Base-by-base conservation (phyloP, 2,113 vertebrate genomes). In the Panurus biarmicus region DNA sequence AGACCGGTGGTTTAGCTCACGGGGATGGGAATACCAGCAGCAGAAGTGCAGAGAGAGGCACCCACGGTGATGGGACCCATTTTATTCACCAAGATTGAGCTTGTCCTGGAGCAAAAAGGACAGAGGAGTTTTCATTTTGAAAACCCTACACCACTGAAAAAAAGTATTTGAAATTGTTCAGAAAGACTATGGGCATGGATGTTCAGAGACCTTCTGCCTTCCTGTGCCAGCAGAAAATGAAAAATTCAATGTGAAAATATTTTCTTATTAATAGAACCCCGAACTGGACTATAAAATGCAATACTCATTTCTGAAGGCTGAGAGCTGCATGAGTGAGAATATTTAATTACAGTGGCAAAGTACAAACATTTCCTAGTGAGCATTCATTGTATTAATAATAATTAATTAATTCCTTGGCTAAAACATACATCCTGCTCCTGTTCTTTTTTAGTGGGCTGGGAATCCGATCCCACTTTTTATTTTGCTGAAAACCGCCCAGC, bases 321-420 rank as follows among this genome's bases (percentile, higher is more conserved):
- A 85, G 90, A 85, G 70, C 64, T 64, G 31, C 38, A 21, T 54
- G 86, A 83, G 7, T 48, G 76, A 85, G 67, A 92, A 86, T 57
- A 50, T 56, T 91, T 89, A 44, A 96, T 96, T 91, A 90, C 54
- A 75, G 44, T 53, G 33, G 76, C 71, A 35, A 81, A 87, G 65
- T n/a, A 56, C 61, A 75, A 51, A 48, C 71, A 42, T 42, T 45
- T 75, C 74, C 61, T 90, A 57, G 76, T 1, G 4, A 35, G 42
- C 76, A n/a, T 57, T 77, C 70, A 26, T 62, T 26, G 66, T 16
- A 2, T 48, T 81, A 57, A 83, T 88, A 96, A 79, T 83, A 78
- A 96, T 92, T 69, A 88, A 94, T 89, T 82, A 85, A 86, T 93
- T 90, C 60, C 17, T 40, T 6, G 60, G 58, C 92, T 86, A 90